Base-by-base conservation (phyloP, 2,888 invertebrate species). In the Hyalella azteca region DNA sequence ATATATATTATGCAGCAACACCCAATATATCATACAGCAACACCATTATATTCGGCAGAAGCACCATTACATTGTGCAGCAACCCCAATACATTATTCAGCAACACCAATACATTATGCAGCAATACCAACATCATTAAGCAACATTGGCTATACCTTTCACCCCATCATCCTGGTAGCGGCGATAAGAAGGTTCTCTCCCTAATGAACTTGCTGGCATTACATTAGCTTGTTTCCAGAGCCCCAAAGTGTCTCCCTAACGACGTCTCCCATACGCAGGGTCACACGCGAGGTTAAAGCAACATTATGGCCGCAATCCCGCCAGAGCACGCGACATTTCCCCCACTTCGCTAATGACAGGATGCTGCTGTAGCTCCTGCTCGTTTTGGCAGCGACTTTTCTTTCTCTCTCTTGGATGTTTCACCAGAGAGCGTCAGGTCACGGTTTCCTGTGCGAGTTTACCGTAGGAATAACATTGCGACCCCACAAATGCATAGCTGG, bases 291-390 rank as follows among this genome's bases (percentile, higher is more conserved):
- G 66, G 66, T 66, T 66, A 66, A 36, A 36, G 66, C 29, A 66
- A 36, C 66, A 66, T 66, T 66, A 66, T 66, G 66, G 66, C 15
- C 36, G 66, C 66, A 66, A 66, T 66, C 66, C 66, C 66, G 66
- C 66, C 36, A 66, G 66, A 66, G 39, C 66, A 66, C 66, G 66
- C 66, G 66, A 66, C 66, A 36, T 66, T 66, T 66, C 66, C 66
- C 66, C 66, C 36, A 66, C 66, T 66, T 19, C 36, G 29, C 66
- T 66, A 66, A 66, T 66, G 66, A 66, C 66, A 66, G 66, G 66
- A 66, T 66, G 66, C 66, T 66, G 66, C 66, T 66, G 66, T 36
- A 36, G 66, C 54, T 54, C 66, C 66, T 66, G 36, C 66, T 66
- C 66, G 36, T 66, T 66, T 66, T 66, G 66, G 22, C 36, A 36